A percentile compares a stretch with the other conserved stretches of the same genome.
Evolutionary conservation across 2,113 vertebrate genomes (phyloP).

Genomic region (Telmatochromis brichardi): DNA sequence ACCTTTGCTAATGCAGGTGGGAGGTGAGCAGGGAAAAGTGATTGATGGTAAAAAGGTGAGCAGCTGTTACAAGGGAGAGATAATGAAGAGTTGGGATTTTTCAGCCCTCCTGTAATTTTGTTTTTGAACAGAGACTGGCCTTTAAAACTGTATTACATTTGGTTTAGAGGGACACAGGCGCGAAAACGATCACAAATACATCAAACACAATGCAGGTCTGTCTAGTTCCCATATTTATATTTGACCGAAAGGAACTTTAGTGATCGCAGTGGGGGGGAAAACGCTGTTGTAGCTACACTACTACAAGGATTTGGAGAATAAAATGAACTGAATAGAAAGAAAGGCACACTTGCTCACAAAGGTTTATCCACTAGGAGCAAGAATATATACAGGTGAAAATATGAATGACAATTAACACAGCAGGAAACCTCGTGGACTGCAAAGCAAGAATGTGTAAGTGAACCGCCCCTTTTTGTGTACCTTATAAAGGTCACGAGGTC

Average conservation of each 20-base stretch:
- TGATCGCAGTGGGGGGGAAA: rapidly evolving
- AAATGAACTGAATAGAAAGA: neutral
- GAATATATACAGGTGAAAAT: neutral
- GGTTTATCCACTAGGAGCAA: neutral
- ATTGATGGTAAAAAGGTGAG: conserved; percentile 58
- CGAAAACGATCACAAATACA: neutral
- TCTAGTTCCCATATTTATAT: neutral
- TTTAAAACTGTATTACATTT: neutral
- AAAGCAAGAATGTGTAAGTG: neutral
- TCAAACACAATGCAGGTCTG: neutral
- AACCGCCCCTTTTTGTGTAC: neutral
- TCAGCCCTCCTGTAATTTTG: neutral
- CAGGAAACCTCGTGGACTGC: neutral
- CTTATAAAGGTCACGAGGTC: neutral
- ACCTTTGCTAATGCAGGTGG: conserved; percentile 63
- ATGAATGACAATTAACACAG: neutral
- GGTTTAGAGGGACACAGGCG: neutral
- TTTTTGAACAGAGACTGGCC: neutral
- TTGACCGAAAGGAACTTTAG: neutral
- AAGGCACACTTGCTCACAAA: neutral
- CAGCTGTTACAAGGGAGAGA: conserved; percentile 48
- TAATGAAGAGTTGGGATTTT: conserved; percentile 33
- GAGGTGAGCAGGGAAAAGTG: conserved; percentile 42
- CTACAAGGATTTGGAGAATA: neutral
- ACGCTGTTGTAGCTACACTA: neutral